Percentiles rank a stretch among this genome's conserved stretches.
These are phyloP conservation scores for Mormyrus iriodes DNA, from an alignment of 2,113 vertebrate species.

Conservation along the genomic window DNA sequence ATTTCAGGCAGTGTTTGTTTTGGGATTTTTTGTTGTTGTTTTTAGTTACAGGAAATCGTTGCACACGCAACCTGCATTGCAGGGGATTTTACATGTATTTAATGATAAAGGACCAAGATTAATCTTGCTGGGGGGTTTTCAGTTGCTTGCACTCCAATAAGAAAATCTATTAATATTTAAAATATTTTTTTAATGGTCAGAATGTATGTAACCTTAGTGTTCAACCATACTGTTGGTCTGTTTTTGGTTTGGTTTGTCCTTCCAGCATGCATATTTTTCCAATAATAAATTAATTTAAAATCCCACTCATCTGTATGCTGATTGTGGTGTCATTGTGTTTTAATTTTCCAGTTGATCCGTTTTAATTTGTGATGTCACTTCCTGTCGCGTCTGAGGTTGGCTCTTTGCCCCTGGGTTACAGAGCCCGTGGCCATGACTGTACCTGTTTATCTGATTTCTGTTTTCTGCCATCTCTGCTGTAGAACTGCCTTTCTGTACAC, in stretches of 20 bases:
- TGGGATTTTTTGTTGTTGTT: neutral
- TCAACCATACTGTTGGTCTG: neutral
- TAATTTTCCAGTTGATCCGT: neutral
- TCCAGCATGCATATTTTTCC: slow-evolving; percentile 42
- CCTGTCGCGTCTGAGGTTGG: neutral
- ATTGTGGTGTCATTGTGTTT: slow-evolving; percentile 19
- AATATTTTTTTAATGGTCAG: neutral
- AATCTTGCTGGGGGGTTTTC: neutral
- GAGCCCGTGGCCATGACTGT: neutral
- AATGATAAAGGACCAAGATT: neutral
- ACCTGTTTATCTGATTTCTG: neutral
- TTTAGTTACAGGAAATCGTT: neutral
- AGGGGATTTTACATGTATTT: neutral
- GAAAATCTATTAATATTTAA: neutral
- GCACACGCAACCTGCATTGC: neutral
- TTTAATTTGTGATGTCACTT: neutral
- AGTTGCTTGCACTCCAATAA: slow-evolving; percentile 5
- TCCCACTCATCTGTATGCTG: slow-evolving; percentile 20
- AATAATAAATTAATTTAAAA: slow-evolving; percentile 35
- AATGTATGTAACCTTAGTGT: neutral
- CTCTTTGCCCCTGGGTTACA: neutral
- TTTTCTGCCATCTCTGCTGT: neutral
- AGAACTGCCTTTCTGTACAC: neutral
- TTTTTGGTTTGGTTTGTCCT: slow-evolving; percentile 24
- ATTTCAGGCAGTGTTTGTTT: neutral